Percentiles rank a stretch among this genome's conserved stretches.
These are phyloP conservation scores for Brachionus rotundiformis DNA, from an alignment of 1,140 invertebrate genomes.

Conservation along the genomic window DNA sequence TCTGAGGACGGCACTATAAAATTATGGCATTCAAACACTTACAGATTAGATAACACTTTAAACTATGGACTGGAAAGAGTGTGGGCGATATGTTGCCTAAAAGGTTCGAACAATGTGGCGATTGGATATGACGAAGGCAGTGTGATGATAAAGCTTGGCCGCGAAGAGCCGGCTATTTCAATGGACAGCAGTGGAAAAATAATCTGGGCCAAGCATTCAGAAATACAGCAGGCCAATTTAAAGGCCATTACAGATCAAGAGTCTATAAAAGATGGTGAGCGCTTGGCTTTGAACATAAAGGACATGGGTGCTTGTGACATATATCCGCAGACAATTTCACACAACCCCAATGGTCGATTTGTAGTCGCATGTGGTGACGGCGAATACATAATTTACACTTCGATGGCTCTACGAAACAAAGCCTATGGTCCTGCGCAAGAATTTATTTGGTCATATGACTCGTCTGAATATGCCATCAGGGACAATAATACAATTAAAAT, in stretches of 20 bases:
- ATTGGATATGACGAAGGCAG: conserved; percentile 98
- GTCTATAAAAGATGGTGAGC: conserved; percentile 80
- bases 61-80: conserved; percentile 98
- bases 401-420: conserved; percentile 96
- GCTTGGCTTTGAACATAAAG: conserved; percentile 86
- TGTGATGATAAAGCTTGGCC: conserved; percentile 91
- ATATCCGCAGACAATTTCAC: conserved; percentile 95
- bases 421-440: conserved; percentile 96
- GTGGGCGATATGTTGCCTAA: conserved; percentile 92
- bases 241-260: conserved; percentile 65
- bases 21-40: conserved; percentile 66
- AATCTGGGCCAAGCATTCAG: conserved; percentile 95
- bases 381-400: conserved; percentile 99
- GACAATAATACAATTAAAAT: conserved; percentile 88
- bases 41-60: conserved; percentile 82
- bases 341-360: conserved; percentile 96
- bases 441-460: conserved; percentile 97
- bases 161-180: conserved; percentile 96
- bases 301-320: conserved; percentile 99
- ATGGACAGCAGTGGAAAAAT: conserved; percentile 99
- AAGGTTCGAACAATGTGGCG: conserved; percentile 93
- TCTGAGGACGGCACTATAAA: conserved; percentile 82
- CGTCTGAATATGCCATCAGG: conserved; percentile 86
- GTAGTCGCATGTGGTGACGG: conserved; percentile 98
- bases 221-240: conserved; percentile 95